Percentiles rank a stretch among this genome's conserved stretches.
Evolutionary conservation across 2,888 invertebrate species (phyloP).

Genomic region (Dorcus parallelipipedus): DNA sequence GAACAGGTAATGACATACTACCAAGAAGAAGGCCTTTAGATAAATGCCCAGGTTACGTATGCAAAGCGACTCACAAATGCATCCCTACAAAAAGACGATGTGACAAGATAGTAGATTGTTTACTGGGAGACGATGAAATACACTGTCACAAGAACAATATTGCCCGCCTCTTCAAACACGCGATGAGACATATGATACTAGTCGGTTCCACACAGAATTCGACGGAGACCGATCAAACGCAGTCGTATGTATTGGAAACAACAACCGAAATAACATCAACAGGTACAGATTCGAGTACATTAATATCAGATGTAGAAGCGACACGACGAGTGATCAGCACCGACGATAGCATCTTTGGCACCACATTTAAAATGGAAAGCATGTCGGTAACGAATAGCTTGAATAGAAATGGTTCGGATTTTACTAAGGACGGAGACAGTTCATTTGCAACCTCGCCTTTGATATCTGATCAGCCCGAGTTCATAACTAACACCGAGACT

Average conservation of each 20-base stretch:
- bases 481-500: conserved; percentile 22
- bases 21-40: conserved; percentile 55
- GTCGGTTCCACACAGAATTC: neutral
- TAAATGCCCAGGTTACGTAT: conserved; percentile 71
- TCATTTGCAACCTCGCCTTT: conserved; percentile 22
- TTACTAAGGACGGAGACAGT: conserved; percentile 16
- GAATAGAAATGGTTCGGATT: conserved; percentile 18
- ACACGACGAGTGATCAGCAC: conserved; percentile 1
- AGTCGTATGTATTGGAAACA: conserved; percentile 10
- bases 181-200: conserved; percentile 28
- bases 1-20: conserved; percentile 50
- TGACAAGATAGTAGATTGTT: conserved; percentile 71
- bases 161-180: conserved; percentile 31
- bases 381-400: conserved; percentile 13
- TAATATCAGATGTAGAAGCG: conserved; percentile 8
- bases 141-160: conserved; percentile 51
- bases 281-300: conserved; percentile 9
- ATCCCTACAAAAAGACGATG: conserved; percentile 64
- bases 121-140: conserved; percentile 77
- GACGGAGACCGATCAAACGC: neutral
- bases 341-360: conserved; percentile 11
- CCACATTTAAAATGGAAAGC: conserved; percentile 23
- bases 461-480: conserved; percentile 24
- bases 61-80: conserved; percentile 64
- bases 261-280: conserved; percentile 10